Base-by-base conservation (phyloP, 92 coral and sea anemone genomes). In the Isaurus tuberculatus region DNA sequence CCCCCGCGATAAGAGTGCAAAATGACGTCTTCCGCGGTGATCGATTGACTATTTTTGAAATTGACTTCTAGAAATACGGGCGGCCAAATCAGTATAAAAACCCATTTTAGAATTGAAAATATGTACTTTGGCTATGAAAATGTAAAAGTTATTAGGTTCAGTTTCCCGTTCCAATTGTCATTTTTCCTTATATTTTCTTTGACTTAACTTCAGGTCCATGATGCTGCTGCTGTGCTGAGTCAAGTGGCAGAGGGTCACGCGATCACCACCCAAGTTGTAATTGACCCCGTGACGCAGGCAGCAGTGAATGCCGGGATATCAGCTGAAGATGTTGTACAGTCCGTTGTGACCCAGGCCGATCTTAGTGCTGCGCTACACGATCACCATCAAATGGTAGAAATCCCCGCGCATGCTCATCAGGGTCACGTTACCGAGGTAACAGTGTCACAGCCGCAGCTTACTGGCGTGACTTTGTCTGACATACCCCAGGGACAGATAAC, bases 301-400 rank as follows among this genome's bases (percentile, higher is more conserved):
- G 98, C 98, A 55, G 98, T 93, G 82, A 93, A 80, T 85, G 98
- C 98, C 22, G 98, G 98, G 26, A 93, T 93, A 60, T 91, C 98
- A 32, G 95, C 94, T 26, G 90, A 88, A 51, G 92, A 89, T 14
- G 92, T 93, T 7, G 97, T 93, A 40, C 94, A 93, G 85, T 82
- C 98, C 19, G 95, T 92, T 26, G 98, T 91, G 79, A 55, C 82
- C 49, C 46, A 64, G 68, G 36, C 51, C 10, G 82, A 77, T 61
- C 36, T 77, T 23, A 89, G 86, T 40, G 83, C 92, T 42, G 82
- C 78, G 31, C 68, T 90, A 63, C 86, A 92, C 23, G 84, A 81
- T 40, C 95, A 86, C 75, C 83, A 83, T 65, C 90, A 90, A 31
- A 82, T 91, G 75, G 91, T 93, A 42, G 97, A 91, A 68, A 89